phyloP scores from a whole-genome alignment of 2,113 vertebrate species.

The Hiodon tergisus region DNA sequence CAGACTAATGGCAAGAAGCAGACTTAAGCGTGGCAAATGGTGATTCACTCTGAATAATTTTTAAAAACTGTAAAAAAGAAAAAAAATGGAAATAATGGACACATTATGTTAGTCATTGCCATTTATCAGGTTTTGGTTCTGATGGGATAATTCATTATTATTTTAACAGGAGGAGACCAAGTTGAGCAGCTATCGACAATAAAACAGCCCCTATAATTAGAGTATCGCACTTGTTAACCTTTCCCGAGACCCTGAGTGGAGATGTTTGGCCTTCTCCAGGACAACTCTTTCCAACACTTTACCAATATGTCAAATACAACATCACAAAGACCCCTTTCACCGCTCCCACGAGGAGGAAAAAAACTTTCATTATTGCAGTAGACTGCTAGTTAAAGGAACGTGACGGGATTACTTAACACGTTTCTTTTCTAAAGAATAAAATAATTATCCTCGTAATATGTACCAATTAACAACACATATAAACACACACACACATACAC shows the following conservation, averaged over 20 bases:
- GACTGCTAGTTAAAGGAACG: slow-evolving; percentile 44
- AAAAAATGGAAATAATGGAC: background rate
- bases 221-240: slow-evolving; percentile 37
- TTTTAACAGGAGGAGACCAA: slow-evolving; percentile 38
- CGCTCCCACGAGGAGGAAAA: slow-evolving; percentile 26
- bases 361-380: slow-evolving; percentile 48
- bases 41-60: background rate
- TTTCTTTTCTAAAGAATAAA: slow-evolving; percentile 38
- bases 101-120: background rate
- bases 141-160: slow-evolving; percentile 7
- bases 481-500: background rate
- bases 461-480: slow-evolving; percentile 16
- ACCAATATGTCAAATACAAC: slow-evolving; percentile 47
- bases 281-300: slow-evolving; percentile 44
- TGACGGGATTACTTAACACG: slow-evolving; percentile 57
- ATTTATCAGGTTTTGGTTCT: background rate
- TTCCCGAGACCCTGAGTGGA: slow-evolving; percentile 38
- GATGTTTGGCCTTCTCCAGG: slow-evolving; percentile 60
- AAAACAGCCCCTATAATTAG: slow-evolving; percentile 38
- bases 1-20: slow-evolving; percentile 9
- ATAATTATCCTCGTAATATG: slow-evolving; percentile 19
- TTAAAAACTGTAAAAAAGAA: background rate
- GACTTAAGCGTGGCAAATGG: slow-evolving; percentile 10
- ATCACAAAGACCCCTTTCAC: slow-evolving; percentile 45
- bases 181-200: slow-evolving; percentile 35